These are phyloP conservation scores for Crotalus horridus DNA, from an alignment of 2,113 vertebrate species.

Conservation along the genomic window DNA sequence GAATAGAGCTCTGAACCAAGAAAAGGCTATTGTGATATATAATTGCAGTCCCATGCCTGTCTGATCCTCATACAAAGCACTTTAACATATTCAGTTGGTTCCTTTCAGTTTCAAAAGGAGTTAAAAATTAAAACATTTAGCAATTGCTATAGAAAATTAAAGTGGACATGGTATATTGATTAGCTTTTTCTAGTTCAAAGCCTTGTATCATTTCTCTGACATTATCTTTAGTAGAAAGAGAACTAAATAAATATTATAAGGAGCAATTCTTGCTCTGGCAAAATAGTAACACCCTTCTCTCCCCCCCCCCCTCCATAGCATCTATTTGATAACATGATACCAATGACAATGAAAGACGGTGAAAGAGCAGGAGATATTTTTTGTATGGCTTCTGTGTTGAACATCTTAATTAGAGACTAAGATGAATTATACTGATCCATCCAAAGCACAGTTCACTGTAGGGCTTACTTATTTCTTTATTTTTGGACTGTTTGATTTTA, in stretches of 20 bases:
- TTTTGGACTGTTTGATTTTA: neutral
- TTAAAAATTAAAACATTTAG: constrained; percentile 35
- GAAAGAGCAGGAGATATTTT: constrained; percentile 23
- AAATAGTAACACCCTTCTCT: neutral
- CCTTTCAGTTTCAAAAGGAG: constrained; percentile 12
- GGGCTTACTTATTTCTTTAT: neutral
- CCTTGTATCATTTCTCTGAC: neutral
- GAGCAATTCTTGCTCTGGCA: neutral
- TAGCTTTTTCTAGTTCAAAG: neutral
- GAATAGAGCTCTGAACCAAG: constrained; percentile 65
- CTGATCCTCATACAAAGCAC: constrained; percentile 49
- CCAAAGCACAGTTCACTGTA: fast-evolving
- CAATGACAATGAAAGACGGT: neutral
- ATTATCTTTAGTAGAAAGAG: constrained; percentile 1
- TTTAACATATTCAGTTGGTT: constrained; percentile 44
- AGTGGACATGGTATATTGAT: constrained; percentile 7
- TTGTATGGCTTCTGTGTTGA: constrained; percentile 24
- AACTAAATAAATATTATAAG: neutral
- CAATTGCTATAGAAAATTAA: constrained; percentile 3
- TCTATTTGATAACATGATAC: neutral
- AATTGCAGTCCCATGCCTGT: constrained; percentile 59
- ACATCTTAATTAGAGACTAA: neutral
- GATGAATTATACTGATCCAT: neutral
- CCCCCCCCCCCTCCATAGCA: neutral
- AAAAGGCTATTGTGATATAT: constrained; percentile 57